phyloP scores from a whole-genome alignment of 2,797 vertebrate species.

The Sebastes trivittatus region DNA sequence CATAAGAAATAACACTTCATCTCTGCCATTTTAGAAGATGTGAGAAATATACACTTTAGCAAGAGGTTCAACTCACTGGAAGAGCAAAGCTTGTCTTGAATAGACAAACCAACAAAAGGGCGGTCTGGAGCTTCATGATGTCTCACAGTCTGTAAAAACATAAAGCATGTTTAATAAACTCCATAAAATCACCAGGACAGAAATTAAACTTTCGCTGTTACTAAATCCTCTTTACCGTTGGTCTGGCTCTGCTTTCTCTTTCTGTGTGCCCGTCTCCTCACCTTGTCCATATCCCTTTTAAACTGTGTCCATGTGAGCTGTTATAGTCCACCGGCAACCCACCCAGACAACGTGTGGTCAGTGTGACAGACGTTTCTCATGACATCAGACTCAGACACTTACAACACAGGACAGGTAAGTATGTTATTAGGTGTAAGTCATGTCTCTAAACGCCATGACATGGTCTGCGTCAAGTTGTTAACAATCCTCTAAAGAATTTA shows the following conservation, averaged over 20 bases:
- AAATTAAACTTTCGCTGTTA: background rate
- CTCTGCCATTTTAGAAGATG: background rate
- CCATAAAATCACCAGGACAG: background rate
- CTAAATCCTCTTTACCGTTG: conserved; percentile 37
- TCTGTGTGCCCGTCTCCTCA: conserved; percentile 26
- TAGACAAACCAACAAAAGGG: conserved; percentile 64
- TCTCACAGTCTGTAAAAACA: conserved; percentile 19
- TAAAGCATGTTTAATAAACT: background rate
- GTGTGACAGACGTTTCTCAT: conserved; percentile 67
- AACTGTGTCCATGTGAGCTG: conserved; percentile 49
- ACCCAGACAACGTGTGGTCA: conserved; percentile 69
- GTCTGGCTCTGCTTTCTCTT: conserved; percentile 24
- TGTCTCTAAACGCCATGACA: conserved; percentile 66
- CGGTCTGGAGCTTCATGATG: conserved; percentile 68
- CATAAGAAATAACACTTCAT: background rate
- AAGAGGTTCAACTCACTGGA: conserved; percentile 68
- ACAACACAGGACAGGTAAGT: conserved; percentile 55
- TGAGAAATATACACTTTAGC: background rate
- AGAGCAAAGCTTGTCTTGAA: conserved; percentile 65
- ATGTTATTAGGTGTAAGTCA: conserved; percentile 73
- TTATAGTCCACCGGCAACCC: conserved; percentile 34
- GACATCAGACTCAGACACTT: conserved; percentile 70
- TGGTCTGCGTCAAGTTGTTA: conserved; percentile 18
- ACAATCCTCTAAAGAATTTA: conserved; percentile 21
- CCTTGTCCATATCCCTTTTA: conserved; percentile 63